phyloP scores from a whole-genome alignment of 2,113 vertebrate species.

The Dryoscopus gambensis region DNA sequence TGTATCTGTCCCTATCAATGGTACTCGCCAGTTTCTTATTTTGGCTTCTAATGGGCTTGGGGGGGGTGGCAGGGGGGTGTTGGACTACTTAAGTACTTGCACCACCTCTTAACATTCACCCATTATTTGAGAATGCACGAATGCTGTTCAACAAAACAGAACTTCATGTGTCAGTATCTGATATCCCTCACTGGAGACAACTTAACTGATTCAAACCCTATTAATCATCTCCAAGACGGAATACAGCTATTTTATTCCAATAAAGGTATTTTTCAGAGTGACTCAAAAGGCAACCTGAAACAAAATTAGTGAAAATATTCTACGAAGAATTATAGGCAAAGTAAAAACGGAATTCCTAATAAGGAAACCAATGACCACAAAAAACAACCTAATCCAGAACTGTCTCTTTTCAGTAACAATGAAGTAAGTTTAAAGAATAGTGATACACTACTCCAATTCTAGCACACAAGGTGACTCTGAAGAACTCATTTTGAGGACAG shows the following conservation, averaged over 20 bases:
- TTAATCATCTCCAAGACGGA: neutral
- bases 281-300: neutral
- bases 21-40: slow-evolving; percentile 66
- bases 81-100: slow-evolving; percentile 61
- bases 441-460: neutral
- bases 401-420: neutral
- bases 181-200: neutral
- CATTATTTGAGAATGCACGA: neutral
- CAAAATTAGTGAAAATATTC: neutral
- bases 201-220: neutral
- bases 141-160: neutral
- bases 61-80: slow-evolving; percentile 12
- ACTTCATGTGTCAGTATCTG: neutral
- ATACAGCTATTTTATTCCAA: neutral
- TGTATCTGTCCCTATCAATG: slow-evolving; percentile 48
- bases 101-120: slow-evolving; percentile 39
- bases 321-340: neutral
- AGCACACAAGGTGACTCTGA: neutral
- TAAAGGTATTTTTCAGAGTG: neutral
- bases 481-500: neutral
- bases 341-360: neutral
- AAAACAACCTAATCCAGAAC: neutral
- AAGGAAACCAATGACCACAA: neutral
- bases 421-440: neutral
- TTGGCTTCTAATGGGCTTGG: slow-evolving; percentile 70